A percentile compares a stretch with the other conserved stretches of the same genome.
Evolutionary conservation across 2,113 vertebrate species (phyloP).

Genomic region (Cochlearius cochlearius): DNA sequence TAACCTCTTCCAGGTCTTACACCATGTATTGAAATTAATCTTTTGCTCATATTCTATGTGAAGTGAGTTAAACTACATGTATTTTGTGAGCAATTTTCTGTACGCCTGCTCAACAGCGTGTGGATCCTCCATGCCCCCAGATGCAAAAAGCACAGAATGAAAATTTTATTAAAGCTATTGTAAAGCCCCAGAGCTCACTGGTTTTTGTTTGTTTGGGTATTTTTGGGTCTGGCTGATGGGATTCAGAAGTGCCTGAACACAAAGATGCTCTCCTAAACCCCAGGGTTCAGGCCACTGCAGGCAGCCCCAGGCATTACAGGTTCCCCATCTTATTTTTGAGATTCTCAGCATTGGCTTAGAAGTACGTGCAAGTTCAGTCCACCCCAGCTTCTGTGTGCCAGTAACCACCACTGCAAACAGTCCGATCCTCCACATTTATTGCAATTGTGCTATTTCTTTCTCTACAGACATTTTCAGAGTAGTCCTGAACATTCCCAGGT

Average conservation of each 20-base stretch:
- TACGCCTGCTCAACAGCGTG: background rate
- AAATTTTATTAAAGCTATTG: too few species aligned
- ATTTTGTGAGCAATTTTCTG: background rate
- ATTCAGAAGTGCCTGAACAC: background rate
- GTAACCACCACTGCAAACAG: background rate
- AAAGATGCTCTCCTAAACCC: background rate
- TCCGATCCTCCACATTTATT: background rate
- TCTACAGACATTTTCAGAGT: background rate
- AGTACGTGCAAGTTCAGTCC: too few species aligned
- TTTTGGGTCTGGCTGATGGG: background rate
- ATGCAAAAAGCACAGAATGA: background rate
- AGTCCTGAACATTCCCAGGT: background rate
- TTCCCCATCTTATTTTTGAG: background rate
- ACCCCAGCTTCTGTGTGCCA: background rate
- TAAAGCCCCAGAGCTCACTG: background rate
- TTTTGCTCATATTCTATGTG: slow-evolving; percentile 35
- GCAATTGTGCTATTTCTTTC: background rate
- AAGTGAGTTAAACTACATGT: slow-evolving; percentile 31
- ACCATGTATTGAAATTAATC: slow-evolving; percentile 42
- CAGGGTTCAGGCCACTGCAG: background rate
- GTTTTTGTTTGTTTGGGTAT: background rate
- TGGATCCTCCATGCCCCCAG: background rate
- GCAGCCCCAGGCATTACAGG: background rate
- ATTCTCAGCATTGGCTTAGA: background rate
- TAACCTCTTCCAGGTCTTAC: background rate